Percentiles rank a stretch among this genome's conserved stretches.
Conservation (phyloP, 1,140 invertebrate genomes). For the Stegodyphus dumicola region DNA sequence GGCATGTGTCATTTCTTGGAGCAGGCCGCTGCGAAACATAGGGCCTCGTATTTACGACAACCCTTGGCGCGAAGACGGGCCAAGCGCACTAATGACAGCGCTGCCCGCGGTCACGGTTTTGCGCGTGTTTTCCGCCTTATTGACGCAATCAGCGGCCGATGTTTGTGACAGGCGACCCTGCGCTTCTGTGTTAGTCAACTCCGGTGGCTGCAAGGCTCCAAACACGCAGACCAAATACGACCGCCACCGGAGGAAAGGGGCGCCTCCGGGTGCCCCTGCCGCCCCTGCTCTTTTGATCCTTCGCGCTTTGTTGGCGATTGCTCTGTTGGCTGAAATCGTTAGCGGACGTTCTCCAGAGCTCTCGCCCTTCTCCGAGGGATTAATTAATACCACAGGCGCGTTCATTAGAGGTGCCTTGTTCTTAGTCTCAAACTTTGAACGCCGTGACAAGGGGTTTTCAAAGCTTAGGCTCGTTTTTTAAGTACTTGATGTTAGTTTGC, state of each 20-base stretch:
- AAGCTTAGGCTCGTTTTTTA: background rate
- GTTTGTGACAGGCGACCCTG: background rate
- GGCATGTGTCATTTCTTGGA: too few species aligned
- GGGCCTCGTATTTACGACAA: conserved; percentile 39
- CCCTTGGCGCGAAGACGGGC: conserved; percentile 27
- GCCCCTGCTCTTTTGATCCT: conserved; percentile 28
- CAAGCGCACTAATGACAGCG: conserved; percentile 37
- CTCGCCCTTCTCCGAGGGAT: background rate
- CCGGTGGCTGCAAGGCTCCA: conserved; percentile 31
- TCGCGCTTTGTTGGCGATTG: background rate
- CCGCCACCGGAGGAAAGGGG: background rate
- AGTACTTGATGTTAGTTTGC: too few species aligned
- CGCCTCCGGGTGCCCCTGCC: background rate
- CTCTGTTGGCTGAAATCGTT: too few species aligned
- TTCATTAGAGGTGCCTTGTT: conserved; percentile 21
- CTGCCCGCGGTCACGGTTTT: conserved; percentile 6
- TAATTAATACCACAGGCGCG: conserved; percentile 59
- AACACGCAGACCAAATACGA: conserved; percentile 26
- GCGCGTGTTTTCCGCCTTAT: conserved; percentile 53
- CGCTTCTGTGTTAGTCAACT: conserved; percentile 43
- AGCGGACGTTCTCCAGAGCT: background rate
- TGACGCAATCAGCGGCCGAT: conserved; percentile 51
- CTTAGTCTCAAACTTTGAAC: background rate
- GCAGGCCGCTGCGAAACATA: too few species aligned
- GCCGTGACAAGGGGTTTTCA: background rate